Evolutionary conservation across 2,797 vertebrate genomes (phyloP), one percentile per base, ranked within the genome.

Genomic region (Poeciliopsis gracilis): DNA sequence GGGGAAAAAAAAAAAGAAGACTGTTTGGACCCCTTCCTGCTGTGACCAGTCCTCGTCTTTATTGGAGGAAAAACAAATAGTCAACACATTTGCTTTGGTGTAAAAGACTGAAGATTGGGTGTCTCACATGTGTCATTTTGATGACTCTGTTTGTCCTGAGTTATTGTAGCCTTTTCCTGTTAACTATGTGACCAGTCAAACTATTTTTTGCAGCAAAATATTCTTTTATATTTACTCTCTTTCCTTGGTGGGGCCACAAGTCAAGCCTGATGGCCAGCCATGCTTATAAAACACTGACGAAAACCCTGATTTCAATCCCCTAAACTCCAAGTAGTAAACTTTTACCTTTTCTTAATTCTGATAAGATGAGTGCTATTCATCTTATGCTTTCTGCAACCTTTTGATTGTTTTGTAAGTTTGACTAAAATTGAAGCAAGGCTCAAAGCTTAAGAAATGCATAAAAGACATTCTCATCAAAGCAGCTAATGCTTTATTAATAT

Each of bases 41-140:
- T 89, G 86, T 84, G 90, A 93, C 91, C 84, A 74, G 89, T 89
- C 78, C 72, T 78, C 78, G 82, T 90, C 87, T 87, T 85, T 79
- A 88, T 38, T 82, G 87, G 82, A 84, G 59, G 76, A 61, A 10
- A 75, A 71, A 91, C 90, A 88, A 92, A 92, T 91, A 87, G 87
- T 84, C 59, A 6, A 89, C 90, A 90, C 77, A 83, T 86, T 90
- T 84, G 77, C 80, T 89, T 88, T 86, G 83, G 82, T 84, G 89
- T 2, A 30, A 6, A 72, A 88, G 77, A 85, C 80, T 82, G 75
- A 87, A 75, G 80, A 11, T 18, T 77, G 45, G 73, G 92, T 92
- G 90, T 94, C 49, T 91, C 61, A 1, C 46, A 20, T 81, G 87
- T 87, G 90, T 91, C 79, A 36, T 77, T 78, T 78, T 75, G 73